Conservation (phyloP, 2,888 invertebrate genomes). For the Microchrysa polita region DNA sequence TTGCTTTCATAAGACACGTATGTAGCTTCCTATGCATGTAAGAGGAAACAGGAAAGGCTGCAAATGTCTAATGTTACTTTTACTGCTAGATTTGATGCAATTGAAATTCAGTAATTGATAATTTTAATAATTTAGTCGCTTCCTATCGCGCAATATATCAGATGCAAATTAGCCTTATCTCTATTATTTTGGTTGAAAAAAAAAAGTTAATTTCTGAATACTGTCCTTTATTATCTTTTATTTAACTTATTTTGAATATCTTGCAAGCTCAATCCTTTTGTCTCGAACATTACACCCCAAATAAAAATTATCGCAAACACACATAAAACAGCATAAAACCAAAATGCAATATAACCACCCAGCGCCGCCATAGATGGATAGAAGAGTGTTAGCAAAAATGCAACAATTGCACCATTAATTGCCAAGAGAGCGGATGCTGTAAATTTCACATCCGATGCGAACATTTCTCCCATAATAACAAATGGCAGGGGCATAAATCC, state of each 20-base stretch:
- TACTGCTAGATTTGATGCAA: no score
- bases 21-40: no score
- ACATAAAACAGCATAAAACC: conserved; percentile 75
- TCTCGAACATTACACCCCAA: conserved; percentile 81
- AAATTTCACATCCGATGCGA: conserved; percentile 81
- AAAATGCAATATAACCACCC: conserved; percentile 76
- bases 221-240: conserved; percentile 66
- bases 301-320: conserved; percentile 75
- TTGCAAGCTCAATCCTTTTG: conserved; percentile 85
- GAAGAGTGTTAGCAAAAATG: conserved; percentile 79
- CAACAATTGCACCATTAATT: conserved; percentile 78
- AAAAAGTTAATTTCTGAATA: no score
- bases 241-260: conserved; percentile 81
- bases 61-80: no score
- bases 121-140: no score
- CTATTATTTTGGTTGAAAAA: no score
- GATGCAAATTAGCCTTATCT: no score
- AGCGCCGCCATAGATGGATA: conserved; percentile 70
- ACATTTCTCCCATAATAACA: conserved; percentile 84
- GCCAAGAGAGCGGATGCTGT: conserved; percentile 81
- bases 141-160: no score
- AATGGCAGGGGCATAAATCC: conserved; percentile 83
- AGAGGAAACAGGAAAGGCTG: no score
- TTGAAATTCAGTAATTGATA: no score
- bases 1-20: no score